These are phyloP conservation scores for Atta cephalotes DNA, from an alignment of 1,140 invertebrate species.

Conservation along the genomic window DNA sequence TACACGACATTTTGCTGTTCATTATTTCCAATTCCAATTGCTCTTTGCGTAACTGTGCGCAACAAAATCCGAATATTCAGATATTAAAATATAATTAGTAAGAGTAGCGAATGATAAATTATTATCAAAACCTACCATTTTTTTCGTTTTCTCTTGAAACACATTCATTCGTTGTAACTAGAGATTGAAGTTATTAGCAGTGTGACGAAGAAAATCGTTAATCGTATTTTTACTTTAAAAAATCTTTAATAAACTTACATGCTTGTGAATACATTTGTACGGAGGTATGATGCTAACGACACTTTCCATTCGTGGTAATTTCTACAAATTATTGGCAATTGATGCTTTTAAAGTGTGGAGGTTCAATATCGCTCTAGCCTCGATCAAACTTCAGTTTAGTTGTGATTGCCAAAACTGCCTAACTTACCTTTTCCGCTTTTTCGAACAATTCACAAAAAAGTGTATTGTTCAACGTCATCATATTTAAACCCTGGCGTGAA, in stretches of 20 bases:
- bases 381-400: conserved; percentile 22
- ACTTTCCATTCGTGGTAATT: conserved; percentile 82
- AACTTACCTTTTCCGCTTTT: conserved; percentile 77
- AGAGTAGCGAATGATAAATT: background rate
- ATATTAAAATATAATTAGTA: conserved; percentile 37
- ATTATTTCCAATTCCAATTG: conserved; percentile 82
- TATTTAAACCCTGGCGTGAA: conserved; percentile 70
- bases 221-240: background rate
- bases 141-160: conserved; percentile 82
- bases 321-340: conserved; percentile 74
- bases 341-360: conserved; percentile 12
- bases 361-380: conserved; percentile 37
- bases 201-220: background rate
- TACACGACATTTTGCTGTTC: conserved; percentile 82
- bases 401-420: conserved; percentile 16
- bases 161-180: conserved; percentile 81
- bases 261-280: conserved; percentile 84
- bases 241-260: conserved; percentile 80
- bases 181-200: conserved; percentile 75
- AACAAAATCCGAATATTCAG: conserved; percentile 55
- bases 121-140: conserved; percentile 77
- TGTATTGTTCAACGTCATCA: conserved; percentile 67
- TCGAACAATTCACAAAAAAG: conserved; percentile 72
- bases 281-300: conserved; percentile 80
- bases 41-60: conserved; percentile 80